Base-by-base conservation (phyloP, 2,888 invertebrate species). In the Yponomeuta cagnagella region DNA sequence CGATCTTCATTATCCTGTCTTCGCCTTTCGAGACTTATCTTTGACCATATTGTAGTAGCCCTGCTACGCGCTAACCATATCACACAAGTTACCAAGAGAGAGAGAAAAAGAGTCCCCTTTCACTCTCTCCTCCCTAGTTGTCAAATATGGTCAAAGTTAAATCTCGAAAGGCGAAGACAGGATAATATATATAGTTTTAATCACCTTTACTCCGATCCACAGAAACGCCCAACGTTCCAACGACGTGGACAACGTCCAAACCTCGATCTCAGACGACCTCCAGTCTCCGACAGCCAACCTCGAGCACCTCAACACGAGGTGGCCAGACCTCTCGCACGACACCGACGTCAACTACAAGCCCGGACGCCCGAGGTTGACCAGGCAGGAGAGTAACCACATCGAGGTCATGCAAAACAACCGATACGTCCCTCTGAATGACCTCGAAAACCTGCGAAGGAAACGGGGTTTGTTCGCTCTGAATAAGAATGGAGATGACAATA, bases 301-400 rank as follows among this genome's bases (percentile, higher is more conserved):
- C 52, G 12, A 68, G 52, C 31, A 68, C 10, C n/a, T 68, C 2
- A 52, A 68, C 10, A 68, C 76, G n/a, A 73, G 79, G 37, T 87
- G 85, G 87, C 70, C 74, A 9, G 91, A 92, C 73, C 77, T 92
- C 0, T 82, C 89, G 0, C 88, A 86, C 71, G 92, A 92, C 68
- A 89, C 78, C 0, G 87, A 89, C 72, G 82, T 92, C 0, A 92
- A 92, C 78, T 81, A 84, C 71, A 75, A 85, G 1, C 77, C 81
- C 2, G 82, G 78, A 43, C 74, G 73, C 2, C 74, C 79, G 12
- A 79, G 78, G 75, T 79, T 83, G 0, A 80, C 82, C 0, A 77
- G 80, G 72, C 78, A 83, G 31, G 83, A 87, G 72, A 76, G 73
- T 3, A 76, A 81, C 10, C 83, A 89, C 65, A 79, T 89, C 48